phyloP scores from a whole-genome alignment of 2,113 vertebrate species.

The Cisticola juncidis region DNA sequence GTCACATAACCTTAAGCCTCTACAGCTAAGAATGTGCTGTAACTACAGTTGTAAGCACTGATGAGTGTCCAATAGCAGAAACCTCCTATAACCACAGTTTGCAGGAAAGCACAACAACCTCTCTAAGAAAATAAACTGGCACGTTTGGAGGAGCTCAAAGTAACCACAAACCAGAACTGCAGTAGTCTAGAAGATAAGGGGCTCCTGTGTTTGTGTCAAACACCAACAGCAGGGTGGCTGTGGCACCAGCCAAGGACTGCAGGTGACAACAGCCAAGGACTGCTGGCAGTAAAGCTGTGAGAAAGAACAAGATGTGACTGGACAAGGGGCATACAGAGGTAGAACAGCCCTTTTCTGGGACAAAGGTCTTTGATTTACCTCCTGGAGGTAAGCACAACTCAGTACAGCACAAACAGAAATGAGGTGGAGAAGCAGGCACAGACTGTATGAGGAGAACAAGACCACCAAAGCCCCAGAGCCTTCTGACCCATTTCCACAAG shows the following conservation, averaged over 20 bases:
- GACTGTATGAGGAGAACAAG: neutral
- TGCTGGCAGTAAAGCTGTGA: neutral
- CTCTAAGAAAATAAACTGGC: neutral
- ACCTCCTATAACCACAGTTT: neutral
- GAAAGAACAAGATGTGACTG: neutral
- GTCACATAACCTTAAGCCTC: neutral
- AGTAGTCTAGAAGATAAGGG: neutral
- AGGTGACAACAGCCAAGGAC: neutral
- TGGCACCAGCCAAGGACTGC: neutral
- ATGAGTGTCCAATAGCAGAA: neutral
- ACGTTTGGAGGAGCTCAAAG: neutral
- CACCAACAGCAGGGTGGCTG: fast-evolving
- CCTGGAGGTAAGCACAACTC: neutral
- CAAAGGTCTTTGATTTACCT: neutral
- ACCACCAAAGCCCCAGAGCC: neutral
- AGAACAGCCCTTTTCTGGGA: neutral
- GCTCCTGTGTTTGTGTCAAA: neutral
- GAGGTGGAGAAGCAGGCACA: neutral
- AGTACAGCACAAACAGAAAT: neutral
- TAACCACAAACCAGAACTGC: neutral
- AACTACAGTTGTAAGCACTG: neutral
- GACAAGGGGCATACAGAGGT: neutral
- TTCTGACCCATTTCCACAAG: neutral
- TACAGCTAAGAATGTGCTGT: neutral
- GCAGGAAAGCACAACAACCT: neutral